phyloP scores from a whole-genome alignment of 2,888 invertebrate genomes.

The Sphaeridia pumilis region DNA sequence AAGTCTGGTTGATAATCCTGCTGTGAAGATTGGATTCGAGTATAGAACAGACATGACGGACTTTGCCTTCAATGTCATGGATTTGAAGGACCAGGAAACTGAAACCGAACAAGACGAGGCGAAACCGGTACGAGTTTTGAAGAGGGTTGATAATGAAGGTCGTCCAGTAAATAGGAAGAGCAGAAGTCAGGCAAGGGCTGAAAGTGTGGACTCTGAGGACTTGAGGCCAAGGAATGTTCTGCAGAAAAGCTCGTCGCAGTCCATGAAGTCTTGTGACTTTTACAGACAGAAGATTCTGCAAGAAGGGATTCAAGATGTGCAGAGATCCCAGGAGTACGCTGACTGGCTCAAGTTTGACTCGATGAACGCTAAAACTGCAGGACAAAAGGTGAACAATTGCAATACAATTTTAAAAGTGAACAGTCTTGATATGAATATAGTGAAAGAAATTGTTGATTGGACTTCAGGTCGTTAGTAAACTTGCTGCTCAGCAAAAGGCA shows the following conservation, averaged over 20 bases:
- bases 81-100: too few species aligned
- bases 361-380: conserved; percentile 28
- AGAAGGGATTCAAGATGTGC: conserved; percentile 10
- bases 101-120: neutral
- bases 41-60: conserved; percentile 11
- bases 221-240: conserved; percentile 8
- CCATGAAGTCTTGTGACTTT: too few species aligned
- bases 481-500: conserved; percentile 27
- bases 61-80: conserved; percentile 14
- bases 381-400: conserved; percentile 25
- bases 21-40: conserved; percentile 7
- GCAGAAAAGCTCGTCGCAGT: conserved; percentile 8
- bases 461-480: conserved; percentile 31
- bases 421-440: neutral
- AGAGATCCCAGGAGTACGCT: neutral
- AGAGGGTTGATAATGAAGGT: neutral
- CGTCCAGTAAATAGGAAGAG: neutral
- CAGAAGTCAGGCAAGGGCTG: neutral
- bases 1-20: neutral
- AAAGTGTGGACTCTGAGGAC: too few species aligned
- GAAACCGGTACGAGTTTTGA: neutral
- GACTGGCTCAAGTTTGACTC: conserved; percentile 23
- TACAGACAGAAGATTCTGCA: conserved; percentile 24
- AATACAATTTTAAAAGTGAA: neutral
- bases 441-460: neutral